A percentile compares a stretch with the other conserved stretches of the same genome.
Evolutionary conservation across 2,113 vertebrate genomes (phyloP).

Genomic region (Pseudois nayaur): DNA sequence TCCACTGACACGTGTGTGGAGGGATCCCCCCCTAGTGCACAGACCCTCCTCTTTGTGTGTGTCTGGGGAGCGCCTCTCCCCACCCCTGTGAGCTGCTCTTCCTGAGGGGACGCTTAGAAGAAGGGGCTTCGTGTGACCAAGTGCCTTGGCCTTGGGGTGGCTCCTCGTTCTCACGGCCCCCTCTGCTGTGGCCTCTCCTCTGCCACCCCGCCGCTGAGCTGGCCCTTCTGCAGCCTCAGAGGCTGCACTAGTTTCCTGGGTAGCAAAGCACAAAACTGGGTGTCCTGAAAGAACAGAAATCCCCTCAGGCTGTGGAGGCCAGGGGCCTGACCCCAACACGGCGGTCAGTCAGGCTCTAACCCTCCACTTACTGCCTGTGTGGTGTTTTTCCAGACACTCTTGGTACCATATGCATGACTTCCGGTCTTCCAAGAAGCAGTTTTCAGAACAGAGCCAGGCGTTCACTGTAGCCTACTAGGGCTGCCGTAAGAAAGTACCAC

Average conservation of each 20-base stretch:
- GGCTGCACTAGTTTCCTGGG: background rate
- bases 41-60: fast-evolving
- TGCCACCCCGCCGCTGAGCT: fast-evolving
- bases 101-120: background rate
- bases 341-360: fast-evolving
- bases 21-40: fast-evolving
- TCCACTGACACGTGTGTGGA: fast-evolving
- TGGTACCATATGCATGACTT: too few relatives aligned
- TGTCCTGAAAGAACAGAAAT: background rate
- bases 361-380: too few relatives aligned
- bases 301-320: background rate
- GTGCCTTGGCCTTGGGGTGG: background rate
- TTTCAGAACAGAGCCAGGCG: background rate
- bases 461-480: fast-evolving
- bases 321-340: fast-evolving
- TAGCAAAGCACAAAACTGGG: fast-evolving
- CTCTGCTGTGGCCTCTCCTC: fast-evolving
- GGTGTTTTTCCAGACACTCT: background rate
- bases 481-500: too few relatives aligned
- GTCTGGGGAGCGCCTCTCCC: too few relatives aligned
- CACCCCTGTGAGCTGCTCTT: fast-evolving
- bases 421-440: background rate
- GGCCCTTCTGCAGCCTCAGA: fast-evolving
- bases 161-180: fast-evolving
- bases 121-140: fast-evolving